Evolutionary conservation across 2,797 vertebrate species (phyloP).

Genomic region (Arrhamphus sclerolepis): DNA sequence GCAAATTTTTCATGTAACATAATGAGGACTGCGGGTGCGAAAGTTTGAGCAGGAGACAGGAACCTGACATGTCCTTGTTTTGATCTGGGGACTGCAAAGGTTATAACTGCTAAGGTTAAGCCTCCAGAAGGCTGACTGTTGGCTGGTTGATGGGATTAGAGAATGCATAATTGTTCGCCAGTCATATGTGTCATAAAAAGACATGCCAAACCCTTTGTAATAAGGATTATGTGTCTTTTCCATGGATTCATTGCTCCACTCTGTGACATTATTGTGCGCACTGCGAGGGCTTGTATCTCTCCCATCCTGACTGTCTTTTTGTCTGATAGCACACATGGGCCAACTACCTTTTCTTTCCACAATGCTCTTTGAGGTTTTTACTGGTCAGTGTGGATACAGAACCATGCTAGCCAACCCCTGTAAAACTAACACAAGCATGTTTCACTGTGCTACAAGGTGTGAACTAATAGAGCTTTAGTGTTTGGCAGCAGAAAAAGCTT

Average conservation of each 20-base stretch:
- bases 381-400: constrained; percentile 70
- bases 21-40: constrained; percentile 36
- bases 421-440: constrained; percentile 76
- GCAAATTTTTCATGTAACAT: constrained; percentile 45
- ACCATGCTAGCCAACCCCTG: constrained; percentile 61
- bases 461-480: constrained; percentile 63
- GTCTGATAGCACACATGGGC: constrained; percentile 66
- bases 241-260: constrained; percentile 77
- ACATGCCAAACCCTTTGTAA: constrained; percentile 76
- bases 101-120: constrained; percentile 63
- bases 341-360: constrained; percentile 76
- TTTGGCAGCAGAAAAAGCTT: constrained; percentile 51
- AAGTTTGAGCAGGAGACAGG: constrained; percentile 17
- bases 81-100: constrained; percentile 59
- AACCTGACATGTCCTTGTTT: constrained; percentile 62
- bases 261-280: constrained; percentile 65
- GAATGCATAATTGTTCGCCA: constrained; percentile 74
- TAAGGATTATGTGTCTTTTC: constrained; percentile 80
- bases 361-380: constrained; percentile 64
- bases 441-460: constrained; percentile 72
- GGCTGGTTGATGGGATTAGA: constrained; percentile 70
- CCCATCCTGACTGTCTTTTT: constrained; percentile 70
- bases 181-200: constrained; percentile 77
- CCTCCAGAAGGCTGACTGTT: constrained; percentile 56
- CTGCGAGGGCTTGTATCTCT: constrained; percentile 63